Base-by-base conservation (phyloP, 2,113 vertebrate genomes). In the Xyrauchen texanus region DNA sequence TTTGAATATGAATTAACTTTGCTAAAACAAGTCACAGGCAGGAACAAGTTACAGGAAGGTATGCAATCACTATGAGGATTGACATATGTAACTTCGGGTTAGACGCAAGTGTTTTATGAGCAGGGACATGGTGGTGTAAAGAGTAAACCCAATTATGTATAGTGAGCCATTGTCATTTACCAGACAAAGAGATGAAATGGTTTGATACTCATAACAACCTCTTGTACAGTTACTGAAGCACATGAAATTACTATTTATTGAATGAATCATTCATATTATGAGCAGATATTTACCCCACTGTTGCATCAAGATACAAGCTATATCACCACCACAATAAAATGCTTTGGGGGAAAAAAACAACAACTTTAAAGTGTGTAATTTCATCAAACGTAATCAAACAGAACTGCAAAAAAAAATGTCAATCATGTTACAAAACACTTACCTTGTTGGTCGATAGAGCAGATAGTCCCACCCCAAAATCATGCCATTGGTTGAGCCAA, bases 141-240 rank as follows among this genome's bases (percentile, higher is more conserved):
- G 55, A n/a, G 55, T 13, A 58, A n/a, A 15, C 7, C n/a, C 7
- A n/a, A 58, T 58, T n/a, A 58, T 15, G 55, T 58, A 13, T 15
- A 6, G 21, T 34, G n/a, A 58, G 55, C 15, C 55, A 58, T 58
- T 58, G 11, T 58, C 8, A 58, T 10, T 45, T 70, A 45, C 44
- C 10, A 73, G 8, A 61, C 8, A 7, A 15, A 7, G 60, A 46
- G 9, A 44, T 6, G 5, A 7, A n/a, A 7, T 45, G 42, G n/a
- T 13, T 44, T 10, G 42, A 16, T 9, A 8, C 70, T 46, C 53
- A 53, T 58, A 34, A 68, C 7, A 57, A 12, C n/a, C 45, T 47
- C 53, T 83, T 58, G 7, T 15, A n/a, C 85, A 81, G 78, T 83
- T 88, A 77, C 78, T 81, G 85, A 62, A 75, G 12, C 15, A 62